Base-by-base conservation (phyloP, 2,113 vertebrate species). In the Campylomormyrus numenius region DNA sequence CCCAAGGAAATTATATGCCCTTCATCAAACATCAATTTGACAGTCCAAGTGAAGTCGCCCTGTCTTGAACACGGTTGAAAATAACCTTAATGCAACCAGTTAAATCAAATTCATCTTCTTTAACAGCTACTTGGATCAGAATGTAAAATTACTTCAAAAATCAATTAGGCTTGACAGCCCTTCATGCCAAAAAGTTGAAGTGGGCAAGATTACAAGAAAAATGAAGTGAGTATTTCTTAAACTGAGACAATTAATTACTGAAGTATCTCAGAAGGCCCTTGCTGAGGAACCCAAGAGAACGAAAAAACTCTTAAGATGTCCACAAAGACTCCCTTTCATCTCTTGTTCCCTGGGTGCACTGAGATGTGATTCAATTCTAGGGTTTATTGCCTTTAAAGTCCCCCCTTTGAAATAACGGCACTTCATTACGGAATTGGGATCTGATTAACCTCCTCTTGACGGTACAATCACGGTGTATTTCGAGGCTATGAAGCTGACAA, bases 391-490 rank as follows among this genome's bases (percentile, higher is more conserved):
- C 94, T 95, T 95, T 94, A 94, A 93, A 93, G 93, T 92, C 90
- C 91, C 92, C 94, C 39, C 35, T 94, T 95, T 95, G 93, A 95
- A 94, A 94, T 92, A 94, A 93, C 94, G 88, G 92, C 93, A 93
- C 90, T 93, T 94, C 94, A 94, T 95, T 95, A 95, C 94, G 91
- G 94, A 94, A 92, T 92, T 90, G 86, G 93, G 94, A 95, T 95
- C 95, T 96, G 94, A 96, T 95, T 96, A 95, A 95, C 95, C 95
- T 95, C 93, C 90, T 93, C 94, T 94, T 92, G 92, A 92, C 84
- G 88, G 89, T 93, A 95, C 95, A 95, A 95, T 94, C 91, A n/a
- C 24, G 42, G 52, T 46, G 49, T 35, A 89, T 48, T n/a, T n/a
- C 24, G 80, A 89, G 52, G 21, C 13, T 85, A 42, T 58, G 50